phyloP scores from a whole-genome alignment of 2,113 vertebrate genomes.

The Xiphorhynchus elegans region DNA sequence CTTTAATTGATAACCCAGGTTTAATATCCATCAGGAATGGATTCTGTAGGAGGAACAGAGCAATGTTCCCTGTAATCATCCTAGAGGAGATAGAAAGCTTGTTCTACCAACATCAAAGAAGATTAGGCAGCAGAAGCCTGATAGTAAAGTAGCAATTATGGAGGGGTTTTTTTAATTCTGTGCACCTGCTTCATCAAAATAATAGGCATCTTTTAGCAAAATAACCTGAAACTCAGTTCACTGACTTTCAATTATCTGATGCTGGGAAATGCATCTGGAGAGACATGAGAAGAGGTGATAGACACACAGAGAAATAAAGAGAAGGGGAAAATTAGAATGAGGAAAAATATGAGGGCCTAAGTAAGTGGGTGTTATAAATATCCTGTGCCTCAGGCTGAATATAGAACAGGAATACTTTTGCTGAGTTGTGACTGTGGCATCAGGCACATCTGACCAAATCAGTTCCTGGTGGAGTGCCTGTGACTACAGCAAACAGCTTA shows the following conservation, averaged over 20 bases:
- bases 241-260: constrained; percentile 68
- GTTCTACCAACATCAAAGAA: constrained; percentile 58
- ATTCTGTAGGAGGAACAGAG: constrained; percentile 52
- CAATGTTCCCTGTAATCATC: constrained; percentile 47
- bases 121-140: constrained; percentile 60
- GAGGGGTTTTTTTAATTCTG: constrained; percentile 29
- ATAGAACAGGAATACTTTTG: background rate
- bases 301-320: constrained; percentile 4
- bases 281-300: constrained; percentile 42
- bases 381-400: background rate
- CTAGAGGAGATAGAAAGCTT: constrained; percentile 51
- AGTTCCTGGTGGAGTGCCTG: background rate
- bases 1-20: constrained; percentile 64
- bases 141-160: constrained; percentile 68
- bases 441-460: background rate
- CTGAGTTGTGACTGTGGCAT: background rate
- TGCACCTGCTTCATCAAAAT: constrained; percentile 72
- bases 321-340: constrained; percentile 32
- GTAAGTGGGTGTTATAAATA: constrained; percentile 55
- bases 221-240: constrained; percentile 65
- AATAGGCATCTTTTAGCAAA: constrained; percentile 68
- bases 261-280: constrained; percentile 42
- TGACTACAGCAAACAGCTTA: background rate
- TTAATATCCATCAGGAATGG: constrained; percentile 61
- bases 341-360: constrained; percentile 9